Base-by-base conservation (phyloP, 2,888 invertebrate genomes). In the Orthosia cruda region DNA sequence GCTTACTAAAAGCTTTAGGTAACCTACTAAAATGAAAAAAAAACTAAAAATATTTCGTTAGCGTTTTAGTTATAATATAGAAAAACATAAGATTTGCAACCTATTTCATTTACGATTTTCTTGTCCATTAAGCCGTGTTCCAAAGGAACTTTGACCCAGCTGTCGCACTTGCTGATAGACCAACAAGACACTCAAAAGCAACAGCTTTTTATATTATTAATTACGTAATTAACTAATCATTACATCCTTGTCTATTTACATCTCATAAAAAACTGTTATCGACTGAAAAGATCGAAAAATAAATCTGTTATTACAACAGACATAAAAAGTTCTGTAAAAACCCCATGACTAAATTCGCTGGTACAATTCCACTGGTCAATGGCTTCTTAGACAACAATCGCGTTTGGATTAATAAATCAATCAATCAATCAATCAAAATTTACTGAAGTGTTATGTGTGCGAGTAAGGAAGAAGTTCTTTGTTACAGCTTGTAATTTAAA, bases 261-360 rank as follows among this genome's bases (percentile, higher is more conserved):
- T 40, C 15, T 45, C 4, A n/a, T 13, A 76, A 20, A 18, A 55
- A 47, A 20, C 12, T 49, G 32, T 73, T 73, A 61, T 54, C 61
- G 32, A 23, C 9, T 32, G 20, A 32, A 47, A 47, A 54, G 4
- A 0, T 18, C 26, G 15, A n/a, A 63, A 73, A 75, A 47, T 61
- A 61, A n/a, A 23, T 23, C 2, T 18, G n/a, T 40, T 63, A 32
- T 11, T 9, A 5, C n/a, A 12, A n/a, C 15, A 23, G 40, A 40
- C 0, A 16, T 4, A 73, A 73, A 73, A 73, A 73, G 23, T 2
- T 23, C 1, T 3, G 16, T 26, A 74, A 76, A 76, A 74, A 76
- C 32, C 0, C 0, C 4, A 3, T 9, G 20, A 16, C 3, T 15
- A 15, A 1, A 7, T 45, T 15, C 1, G 4, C 16, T 13, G 9